phyloP scores from a whole-genome alignment of 2,888 invertebrate species.

The Arrhopalites spinosus region DNA sequence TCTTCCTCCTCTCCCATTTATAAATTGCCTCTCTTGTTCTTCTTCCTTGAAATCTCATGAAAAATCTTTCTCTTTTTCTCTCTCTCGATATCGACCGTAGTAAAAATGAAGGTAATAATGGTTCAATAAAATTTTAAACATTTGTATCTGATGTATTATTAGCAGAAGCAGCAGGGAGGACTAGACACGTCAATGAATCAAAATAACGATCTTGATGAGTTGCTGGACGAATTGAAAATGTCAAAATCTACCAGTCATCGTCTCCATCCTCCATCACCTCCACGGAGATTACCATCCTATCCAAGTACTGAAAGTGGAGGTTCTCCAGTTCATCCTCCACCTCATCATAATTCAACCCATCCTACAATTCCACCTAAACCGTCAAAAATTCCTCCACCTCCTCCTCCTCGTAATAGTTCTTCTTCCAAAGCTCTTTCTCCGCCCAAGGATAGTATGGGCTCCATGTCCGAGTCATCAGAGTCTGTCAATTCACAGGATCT shows the following conservation, averaged over 20 bases:
- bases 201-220: conserved; percentile 29
- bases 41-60: too few species aligned
- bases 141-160: background rate
- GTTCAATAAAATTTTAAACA: background rate
- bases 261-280: conserved; percentile 54
- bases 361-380: conserved; percentile 67
- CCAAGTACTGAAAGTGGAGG: conserved; percentile 68
- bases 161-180: conserved; percentile 27
- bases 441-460: conserved; percentile 64
- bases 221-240: conserved; percentile 29
- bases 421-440: conserved; percentile 73
- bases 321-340: conserved; percentile 54
- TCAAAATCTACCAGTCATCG: conserved; percentile 23
- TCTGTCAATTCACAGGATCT: conserved; percentile 57
- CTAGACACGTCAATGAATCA: conserved; percentile 17
- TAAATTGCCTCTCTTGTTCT: too few species aligned
- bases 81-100: too few species aligned
- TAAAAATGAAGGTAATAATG: too few species aligned
- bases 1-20: too few species aligned
- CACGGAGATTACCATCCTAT: conserved; percentile 73
- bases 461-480: conserved; percentile 54
- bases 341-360: conserved; percentile 55
- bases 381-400: conserved; percentile 83
- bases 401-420: conserved; percentile 79
- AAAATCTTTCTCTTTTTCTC: too few species aligned